A percentile compares a stretch with the other conserved stretches of the same genome.
Conservation (phyloP, 2,113 vertebrate species). For the Percopsis transmontana region DNA sequence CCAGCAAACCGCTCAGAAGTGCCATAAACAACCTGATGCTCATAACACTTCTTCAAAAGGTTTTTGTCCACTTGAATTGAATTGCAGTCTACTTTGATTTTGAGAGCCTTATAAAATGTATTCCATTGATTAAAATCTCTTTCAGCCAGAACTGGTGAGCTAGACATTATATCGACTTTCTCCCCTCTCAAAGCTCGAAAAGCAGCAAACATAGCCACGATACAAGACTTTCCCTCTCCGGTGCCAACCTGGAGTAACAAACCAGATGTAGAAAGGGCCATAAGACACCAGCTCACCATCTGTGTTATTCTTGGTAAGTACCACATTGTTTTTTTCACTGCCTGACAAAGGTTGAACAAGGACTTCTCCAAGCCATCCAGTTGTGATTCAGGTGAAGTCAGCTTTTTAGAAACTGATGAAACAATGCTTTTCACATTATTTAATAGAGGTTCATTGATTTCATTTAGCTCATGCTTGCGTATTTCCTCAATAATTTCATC, state of each 20-base stretch:
- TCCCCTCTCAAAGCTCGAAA: constrained; percentile 39
- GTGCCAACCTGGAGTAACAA: constrained; percentile 62
- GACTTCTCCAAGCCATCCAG: background rate
- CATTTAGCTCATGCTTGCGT: constrained; percentile 7
- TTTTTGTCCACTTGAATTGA: constrained; percentile 8
- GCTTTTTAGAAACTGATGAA: background rate
- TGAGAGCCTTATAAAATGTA: constrained; percentile 1
- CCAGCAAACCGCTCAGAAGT: constrained; percentile 61
- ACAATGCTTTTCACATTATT: constrained; percentile 34
- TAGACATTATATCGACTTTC: constrained; percentile 63
- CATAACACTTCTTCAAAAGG: constrained; percentile 40
- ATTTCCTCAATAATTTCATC: constrained; percentile 61
- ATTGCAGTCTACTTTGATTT: constrained; percentile 51
- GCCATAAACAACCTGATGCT: constrained; percentile 69
- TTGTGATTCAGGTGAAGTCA: background rate
- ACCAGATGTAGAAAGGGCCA: constrained; percentile 60
- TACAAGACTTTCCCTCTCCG: constrained; percentile 72
- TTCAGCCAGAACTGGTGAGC: constrained; percentile 63
- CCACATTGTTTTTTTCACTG: constrained; percentile 7
- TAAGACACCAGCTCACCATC: constrained; percentile 70
- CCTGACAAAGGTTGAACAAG: constrained; percentile 21
- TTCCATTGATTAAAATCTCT: constrained; percentile 40
- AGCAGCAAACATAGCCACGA: constrained; percentile 75
- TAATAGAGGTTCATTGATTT: constrained; percentile 37
- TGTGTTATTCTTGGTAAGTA: constrained; percentile 56